These are phyloP conservation scores for Cryptotermes secundus DNA, from an alignment of 1,140 invertebrate genomes.

Conservation along the genomic window DNA sequence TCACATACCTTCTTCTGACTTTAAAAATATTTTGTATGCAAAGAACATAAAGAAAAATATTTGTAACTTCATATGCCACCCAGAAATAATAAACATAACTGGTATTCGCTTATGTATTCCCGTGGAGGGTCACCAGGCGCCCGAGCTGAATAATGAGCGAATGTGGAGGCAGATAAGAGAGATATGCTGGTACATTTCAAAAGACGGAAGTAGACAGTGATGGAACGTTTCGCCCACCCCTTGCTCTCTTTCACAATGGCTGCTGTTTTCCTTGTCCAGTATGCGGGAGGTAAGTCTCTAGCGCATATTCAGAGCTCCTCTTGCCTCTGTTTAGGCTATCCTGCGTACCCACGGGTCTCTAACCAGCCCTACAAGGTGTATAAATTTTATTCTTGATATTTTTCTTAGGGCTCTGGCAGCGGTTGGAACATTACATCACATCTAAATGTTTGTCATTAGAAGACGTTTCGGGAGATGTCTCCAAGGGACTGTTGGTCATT, in stretches of 20 bases:
- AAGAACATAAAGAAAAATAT: not conserved
- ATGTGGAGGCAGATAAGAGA: not conserved
- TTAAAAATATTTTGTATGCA: not conserved
- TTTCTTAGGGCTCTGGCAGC: too few species aligned
- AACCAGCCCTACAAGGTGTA: not conserved
- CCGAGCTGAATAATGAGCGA: not conserved
- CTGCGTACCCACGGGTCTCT: not conserved
- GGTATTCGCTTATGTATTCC: not conserved
- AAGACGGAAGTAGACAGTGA: not conserved
- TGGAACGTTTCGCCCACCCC: not conserved
- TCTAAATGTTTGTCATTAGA: too few species aligned
- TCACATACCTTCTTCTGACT: too few species aligned
- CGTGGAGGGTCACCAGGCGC: not conserved
- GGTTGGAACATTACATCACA: too few species aligned
- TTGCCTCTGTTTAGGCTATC: not conserved
- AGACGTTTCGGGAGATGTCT: too few species aligned
- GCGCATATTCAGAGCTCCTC: too few species aligned
- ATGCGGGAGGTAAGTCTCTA: slow-evolving; percentile 3
- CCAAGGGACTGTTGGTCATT: too few species aligned
- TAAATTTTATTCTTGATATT: too few species aligned
- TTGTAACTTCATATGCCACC: not conserved
- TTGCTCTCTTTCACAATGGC: not conserved
- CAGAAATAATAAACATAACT: not conserved
- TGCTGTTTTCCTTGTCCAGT: not conserved
- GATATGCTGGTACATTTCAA: not conserved